Evolutionary conservation across 1,140 invertebrate species (phyloP).

Genomic region (Brachystomella parvula): DNA sequence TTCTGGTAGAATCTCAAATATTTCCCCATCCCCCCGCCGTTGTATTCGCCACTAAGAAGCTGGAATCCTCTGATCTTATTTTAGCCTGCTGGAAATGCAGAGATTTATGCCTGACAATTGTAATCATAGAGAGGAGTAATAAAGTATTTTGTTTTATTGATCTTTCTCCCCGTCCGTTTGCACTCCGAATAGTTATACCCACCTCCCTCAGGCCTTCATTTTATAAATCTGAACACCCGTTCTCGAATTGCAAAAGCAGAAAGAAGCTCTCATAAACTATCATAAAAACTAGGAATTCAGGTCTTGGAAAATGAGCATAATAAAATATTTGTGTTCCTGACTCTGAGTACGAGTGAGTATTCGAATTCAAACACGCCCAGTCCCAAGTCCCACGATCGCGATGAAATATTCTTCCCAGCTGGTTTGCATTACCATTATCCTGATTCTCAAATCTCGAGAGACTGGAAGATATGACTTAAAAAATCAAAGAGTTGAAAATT

Average conservation of each 20-base stretch:
- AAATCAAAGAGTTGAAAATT: neutral
- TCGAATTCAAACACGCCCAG: neutral
- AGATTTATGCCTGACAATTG: constrained; percentile 1
- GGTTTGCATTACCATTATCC: too few relatives aligned
- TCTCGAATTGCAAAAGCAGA: neutral
- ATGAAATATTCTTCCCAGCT: neutral
- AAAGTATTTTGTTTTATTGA: constrained; percentile 2
- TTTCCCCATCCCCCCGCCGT: too few relatives aligned
- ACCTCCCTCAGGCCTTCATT: neutral
- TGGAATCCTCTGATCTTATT: too few relatives aligned
- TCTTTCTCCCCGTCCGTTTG: constrained; percentile 1
- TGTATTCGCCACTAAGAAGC: too few relatives aligned
- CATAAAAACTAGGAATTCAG: neutral
- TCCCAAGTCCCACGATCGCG: neutral
- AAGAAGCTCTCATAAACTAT: neutral
- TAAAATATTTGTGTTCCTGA: neutral
- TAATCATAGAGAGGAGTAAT: neutral
- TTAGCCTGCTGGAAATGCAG: too few relatives aligned
- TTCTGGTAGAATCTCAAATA: too few relatives aligned
- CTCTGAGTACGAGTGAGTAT: neutral
- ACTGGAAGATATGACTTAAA: neutral
- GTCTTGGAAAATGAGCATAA: neutral
- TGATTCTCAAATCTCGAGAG: neutral
- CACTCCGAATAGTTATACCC: neutral
- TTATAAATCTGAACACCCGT: neutral